Conservation (phyloP, 2,888 invertebrate species). For the Noctua fimbriata region DNA sequence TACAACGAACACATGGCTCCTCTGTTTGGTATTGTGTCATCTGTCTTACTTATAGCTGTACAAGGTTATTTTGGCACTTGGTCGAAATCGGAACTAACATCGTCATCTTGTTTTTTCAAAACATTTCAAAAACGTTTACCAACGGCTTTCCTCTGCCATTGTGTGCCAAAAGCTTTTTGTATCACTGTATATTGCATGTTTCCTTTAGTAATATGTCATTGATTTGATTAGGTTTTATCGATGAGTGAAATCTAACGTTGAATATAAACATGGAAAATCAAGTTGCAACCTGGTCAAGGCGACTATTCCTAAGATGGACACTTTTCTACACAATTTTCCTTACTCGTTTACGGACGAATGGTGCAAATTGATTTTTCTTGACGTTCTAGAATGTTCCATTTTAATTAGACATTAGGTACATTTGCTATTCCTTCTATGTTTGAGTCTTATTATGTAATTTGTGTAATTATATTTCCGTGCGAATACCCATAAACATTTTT, state of each 20-base stretch:
- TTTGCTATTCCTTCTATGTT: not conserved
- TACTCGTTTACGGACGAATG: slow-evolving; percentile 34
- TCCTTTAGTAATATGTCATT: slow-evolving; percentile 19
- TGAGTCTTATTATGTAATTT: not conserved
- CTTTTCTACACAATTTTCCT: slow-evolving; percentile 64
- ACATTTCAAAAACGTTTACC: not conserved
- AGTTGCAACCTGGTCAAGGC: slow-evolving; percentile 51
- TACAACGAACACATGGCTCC: not conserved
- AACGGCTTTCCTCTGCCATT: not conserved
- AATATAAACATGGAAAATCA: slow-evolving; percentile 53
- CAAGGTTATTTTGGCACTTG: not conserved
- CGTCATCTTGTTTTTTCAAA: not conserved
- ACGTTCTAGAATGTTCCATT: slow-evolving; percentile 15
- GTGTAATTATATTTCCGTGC: not conserved
- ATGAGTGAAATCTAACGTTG: slow-evolving; percentile 61
- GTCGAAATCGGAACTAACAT: not conserved
- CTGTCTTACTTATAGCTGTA: not conserved
- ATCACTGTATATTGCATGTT: not conserved
- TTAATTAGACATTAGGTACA: not conserved
- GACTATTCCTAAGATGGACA: slow-evolving; percentile 58
- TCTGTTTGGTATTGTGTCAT: not conserved
- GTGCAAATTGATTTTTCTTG: slow-evolving; percentile 30
- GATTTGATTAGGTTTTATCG: slow-evolving; percentile 25
- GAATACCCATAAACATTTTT: not conserved
- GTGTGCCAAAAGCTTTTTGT: not conserved